Conservation (phyloP, 2,113 vertebrate species). For the Eurystomus gularis region DNA sequence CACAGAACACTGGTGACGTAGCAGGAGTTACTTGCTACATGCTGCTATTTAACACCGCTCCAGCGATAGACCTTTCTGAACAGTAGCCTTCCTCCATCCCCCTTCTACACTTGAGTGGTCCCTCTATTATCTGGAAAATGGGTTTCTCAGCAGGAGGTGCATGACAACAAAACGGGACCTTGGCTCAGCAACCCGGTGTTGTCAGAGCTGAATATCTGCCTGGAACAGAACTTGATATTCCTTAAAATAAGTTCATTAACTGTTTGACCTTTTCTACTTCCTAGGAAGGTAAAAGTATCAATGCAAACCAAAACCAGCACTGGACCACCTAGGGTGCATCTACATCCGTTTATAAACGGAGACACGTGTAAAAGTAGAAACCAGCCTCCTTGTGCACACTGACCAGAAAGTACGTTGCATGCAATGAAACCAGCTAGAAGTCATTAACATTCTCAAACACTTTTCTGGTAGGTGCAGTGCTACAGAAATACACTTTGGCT, state of each 20-base stretch:
- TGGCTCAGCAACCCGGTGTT: constrained; percentile 64
- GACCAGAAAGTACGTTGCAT: background rate
- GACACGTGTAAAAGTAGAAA: background rate
- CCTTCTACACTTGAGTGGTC: constrained; percentile 59
- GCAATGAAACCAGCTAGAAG: background rate
- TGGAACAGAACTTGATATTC: constrained; percentile 79
- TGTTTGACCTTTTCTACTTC: constrained; percentile 73
- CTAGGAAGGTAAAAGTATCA: constrained; percentile 64
- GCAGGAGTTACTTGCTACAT: constrained; percentile 48
- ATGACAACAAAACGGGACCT: constrained; percentile 29
- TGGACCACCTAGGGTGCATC: constrained; percentile 79
- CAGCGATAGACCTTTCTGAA: background rate
- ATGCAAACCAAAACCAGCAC: constrained; percentile 65
- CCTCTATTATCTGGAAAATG: constrained; percentile 78
- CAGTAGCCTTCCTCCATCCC: constrained; percentile 7
- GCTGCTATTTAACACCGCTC: constrained; percentile 31
- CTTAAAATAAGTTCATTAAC: constrained; percentile 81
- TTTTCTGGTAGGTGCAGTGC: constrained; percentile 27
- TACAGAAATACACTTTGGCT: background rate
- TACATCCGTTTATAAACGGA: background rate
- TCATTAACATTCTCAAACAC: constrained; percentile 66
- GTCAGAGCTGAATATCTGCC: constrained; percentile 63
- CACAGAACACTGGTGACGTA: background rate
- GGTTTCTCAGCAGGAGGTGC: constrained; percentile 70
- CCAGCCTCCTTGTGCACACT: background rate